A percentile compares a stretch with the other conserved stretches of the same genome.
phyloP scores from a whole-genome alignment of 1,140 invertebrate species.

The Chrysoperla carnea region DNA sequence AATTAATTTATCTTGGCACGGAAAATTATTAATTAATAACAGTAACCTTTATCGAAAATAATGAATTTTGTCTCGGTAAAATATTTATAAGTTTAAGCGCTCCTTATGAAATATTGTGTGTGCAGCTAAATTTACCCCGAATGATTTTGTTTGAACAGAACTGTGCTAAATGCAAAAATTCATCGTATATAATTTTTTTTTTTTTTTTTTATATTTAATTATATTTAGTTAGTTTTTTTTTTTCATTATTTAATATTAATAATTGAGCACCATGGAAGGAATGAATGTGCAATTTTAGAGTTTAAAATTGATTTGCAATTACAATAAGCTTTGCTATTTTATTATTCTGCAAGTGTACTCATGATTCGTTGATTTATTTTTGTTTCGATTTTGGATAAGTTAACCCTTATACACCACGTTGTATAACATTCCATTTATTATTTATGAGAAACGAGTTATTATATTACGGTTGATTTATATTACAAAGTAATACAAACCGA shows the following conservation, averaged over 20 bases:
- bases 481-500: too few species aligned
- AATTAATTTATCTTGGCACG: too few species aligned
- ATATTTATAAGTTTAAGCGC: neutral
- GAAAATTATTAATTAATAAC: too few species aligned
- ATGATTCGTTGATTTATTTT: neutral
- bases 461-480: neutral
- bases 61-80: neutral
- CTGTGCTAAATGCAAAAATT: neutral
- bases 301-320: slow-evolving; percentile 4
- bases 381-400: neutral
- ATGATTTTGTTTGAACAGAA: too few species aligned
- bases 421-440: neutral
- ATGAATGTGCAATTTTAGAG: slow-evolving; percentile 15
- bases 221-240: neutral
- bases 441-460: neutral
- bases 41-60: too few species aligned
- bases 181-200: neutral
- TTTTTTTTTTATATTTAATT: neutral
- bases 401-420: neutral
- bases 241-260: slow-evolving; percentile 5
- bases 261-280: slow-evolving; percentile 27
- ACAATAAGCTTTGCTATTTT: neutral
- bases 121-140: neutral
- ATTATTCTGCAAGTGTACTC: too few species aligned
- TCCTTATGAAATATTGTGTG: neutral